Conservation (phyloP, 2,797 vertebrate species). For the Vespertilio murinus region DNA sequence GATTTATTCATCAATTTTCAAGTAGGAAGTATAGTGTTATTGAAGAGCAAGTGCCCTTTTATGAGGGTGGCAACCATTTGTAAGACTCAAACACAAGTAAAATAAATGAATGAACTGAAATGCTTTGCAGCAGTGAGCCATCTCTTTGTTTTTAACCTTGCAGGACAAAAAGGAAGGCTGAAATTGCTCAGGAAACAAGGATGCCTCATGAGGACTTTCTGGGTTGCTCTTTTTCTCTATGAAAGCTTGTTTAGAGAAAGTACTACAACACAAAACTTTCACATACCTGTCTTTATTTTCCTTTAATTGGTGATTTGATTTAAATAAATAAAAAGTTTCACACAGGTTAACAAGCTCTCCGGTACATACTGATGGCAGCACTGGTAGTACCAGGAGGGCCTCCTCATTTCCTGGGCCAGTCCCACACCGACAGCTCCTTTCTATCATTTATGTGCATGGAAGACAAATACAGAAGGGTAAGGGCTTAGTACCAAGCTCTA, state of each 20-base stretch:
- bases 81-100: not conserved
- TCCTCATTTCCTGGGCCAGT: constrained; percentile 64
- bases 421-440: constrained; percentile 43
- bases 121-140: not conserved
- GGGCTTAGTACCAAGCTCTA: constrained; percentile 36
- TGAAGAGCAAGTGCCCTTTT: not conserved
- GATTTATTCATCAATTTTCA: not conserved
- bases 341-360: constrained; percentile 54
- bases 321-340: constrained; percentile 76
- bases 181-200: not conserved
- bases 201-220: not conserved
- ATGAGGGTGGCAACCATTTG: not conserved
- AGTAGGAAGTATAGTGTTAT: not conserved
- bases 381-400: constrained; percentile 43
- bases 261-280: constrained; percentile 77
- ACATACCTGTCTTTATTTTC: constrained; percentile 82
- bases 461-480: constrained; percentile 74
- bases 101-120: not conserved
- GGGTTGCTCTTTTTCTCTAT: not conserved
- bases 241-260: constrained; percentile 70
- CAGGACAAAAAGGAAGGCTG: not conserved
- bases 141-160: not conserved
- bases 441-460: constrained; percentile 59
- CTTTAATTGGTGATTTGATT: constrained; percentile 70
- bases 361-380: constrained; percentile 52